phyloP scores from a whole-genome alignment of 2,888 invertebrate species.

The Gibbula magus region DNA sequence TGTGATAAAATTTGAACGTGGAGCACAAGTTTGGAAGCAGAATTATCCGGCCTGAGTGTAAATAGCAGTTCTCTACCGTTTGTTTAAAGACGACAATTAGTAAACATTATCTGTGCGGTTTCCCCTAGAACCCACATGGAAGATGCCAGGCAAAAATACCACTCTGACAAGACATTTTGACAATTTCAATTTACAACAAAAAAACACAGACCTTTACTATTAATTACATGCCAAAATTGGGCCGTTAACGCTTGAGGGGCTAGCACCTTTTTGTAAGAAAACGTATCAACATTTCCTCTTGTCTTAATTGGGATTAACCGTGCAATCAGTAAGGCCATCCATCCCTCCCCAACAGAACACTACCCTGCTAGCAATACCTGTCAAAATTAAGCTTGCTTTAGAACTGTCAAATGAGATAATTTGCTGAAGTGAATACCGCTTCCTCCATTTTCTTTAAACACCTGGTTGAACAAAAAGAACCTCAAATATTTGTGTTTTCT shows the following conservation, averaged over 20 bases:
- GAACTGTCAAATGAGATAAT: constrained; percentile 22
- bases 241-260: neutral
- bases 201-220: constrained; percentile 2
- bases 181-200: constrained; percentile 23
- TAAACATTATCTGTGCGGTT: neutral
- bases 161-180: constrained; percentile 18
- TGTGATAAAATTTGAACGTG: neutral
- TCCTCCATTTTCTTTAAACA: constrained; percentile 1
- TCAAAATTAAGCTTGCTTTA: constrained; percentile 12
- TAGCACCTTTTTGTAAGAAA: neutral
- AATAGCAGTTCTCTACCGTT: neutral
- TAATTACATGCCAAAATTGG: constrained; percentile 18
- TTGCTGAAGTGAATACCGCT: constrained; percentile 6
- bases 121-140: neutral
- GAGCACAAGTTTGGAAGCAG: neutral
- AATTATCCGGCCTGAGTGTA: neutral
- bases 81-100: constrained; percentile 22
- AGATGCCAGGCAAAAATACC: neutral
- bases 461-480: constrained; percentile 9
- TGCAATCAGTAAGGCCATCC: neutral
- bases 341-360: neutral
- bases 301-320: neutral
- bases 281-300: constrained; percentile 5
- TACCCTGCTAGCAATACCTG: constrained; percentile 4
- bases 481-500: constrained; percentile 16